A percentile compares a stretch with the other conserved stretches of the same genome.
Conservation (phyloP, 2,888 invertebrate species). For the Eugnorisma glareosa region DNA sequence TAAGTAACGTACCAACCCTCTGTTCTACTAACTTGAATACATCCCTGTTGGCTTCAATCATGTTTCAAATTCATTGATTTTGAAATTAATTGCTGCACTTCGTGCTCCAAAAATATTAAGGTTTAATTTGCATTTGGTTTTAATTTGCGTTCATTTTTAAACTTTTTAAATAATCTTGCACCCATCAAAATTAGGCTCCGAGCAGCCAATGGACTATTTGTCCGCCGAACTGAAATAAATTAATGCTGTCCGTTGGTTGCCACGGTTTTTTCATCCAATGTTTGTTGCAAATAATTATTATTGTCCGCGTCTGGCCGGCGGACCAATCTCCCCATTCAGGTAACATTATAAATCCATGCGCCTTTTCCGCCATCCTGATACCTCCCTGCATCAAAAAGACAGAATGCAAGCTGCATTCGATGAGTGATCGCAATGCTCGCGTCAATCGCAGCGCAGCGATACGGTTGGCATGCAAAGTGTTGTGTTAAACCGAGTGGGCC, state of each 20-base stretch:
- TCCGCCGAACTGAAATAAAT: not conserved
- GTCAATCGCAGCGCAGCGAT: constrained; percentile 58
- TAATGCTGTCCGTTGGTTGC: not conserved
- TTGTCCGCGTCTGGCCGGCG: not conserved
- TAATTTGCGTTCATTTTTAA: too few species aligned
- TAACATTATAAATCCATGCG: not conserved
- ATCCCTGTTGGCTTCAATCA: not conserved
- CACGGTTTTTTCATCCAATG: not conserved
- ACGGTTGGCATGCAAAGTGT: constrained; percentile 59
- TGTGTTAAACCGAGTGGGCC: constrained; percentile 51
- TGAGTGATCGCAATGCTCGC: constrained; percentile 63
- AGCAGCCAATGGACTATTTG: not conserved
- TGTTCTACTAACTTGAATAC: not conserved
- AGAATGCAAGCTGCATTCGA: constrained; percentile 63
- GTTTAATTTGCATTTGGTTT: not conserved
- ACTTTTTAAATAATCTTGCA: not conserved
- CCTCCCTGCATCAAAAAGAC: constrained; percentile 55
- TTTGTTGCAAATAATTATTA: not conserved
- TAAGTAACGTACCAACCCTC: fast-evolving
- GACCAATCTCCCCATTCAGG: not conserved
- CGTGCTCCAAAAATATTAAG: not conserved
- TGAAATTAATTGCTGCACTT: not conserved
- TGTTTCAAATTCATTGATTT: not conserved
- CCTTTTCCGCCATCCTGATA: not conserved
- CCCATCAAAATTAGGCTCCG: not conserved